These are phyloP conservation scores for Meghimatium bilineatum DNA, from an alignment of 2,888 invertebrate genomes.

Conservation along the genomic window DNA sequence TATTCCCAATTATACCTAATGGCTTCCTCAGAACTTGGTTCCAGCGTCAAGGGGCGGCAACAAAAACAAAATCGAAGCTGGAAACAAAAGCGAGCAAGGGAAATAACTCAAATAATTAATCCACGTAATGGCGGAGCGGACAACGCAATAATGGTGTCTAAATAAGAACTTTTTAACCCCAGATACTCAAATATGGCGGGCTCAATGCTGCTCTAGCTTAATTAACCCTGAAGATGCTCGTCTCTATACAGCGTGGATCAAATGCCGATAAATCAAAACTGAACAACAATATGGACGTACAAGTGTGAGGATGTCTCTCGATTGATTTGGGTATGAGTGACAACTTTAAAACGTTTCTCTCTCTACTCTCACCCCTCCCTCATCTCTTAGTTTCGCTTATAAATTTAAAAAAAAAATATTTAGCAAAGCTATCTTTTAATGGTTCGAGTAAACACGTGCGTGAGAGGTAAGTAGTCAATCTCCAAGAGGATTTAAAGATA, in stretches of 20 bases:
- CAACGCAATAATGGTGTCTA: neutral
- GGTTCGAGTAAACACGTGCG: slow-evolving; percentile 14
- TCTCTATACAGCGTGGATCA: neutral
- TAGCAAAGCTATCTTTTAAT: neutral
- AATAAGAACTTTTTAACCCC: slow-evolving; percentile 39
- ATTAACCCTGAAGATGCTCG: slow-evolving; percentile 26
- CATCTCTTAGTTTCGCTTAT: neutral
- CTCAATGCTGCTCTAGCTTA: slow-evolving; percentile 1
- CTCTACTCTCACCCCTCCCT: too few species aligned
- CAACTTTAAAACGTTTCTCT: neutral
- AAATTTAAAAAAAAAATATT: neutral
- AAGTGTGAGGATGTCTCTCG: slow-evolving; percentile 8
- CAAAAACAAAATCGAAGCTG: neutral
- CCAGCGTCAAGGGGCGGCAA: neutral
- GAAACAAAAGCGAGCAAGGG: slow-evolving; percentile 36
- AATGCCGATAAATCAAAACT: slow-evolving; percentile 27
- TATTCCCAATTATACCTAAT: slow-evolving; percentile 30
- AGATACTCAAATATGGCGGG: slow-evolving; percentile 15
- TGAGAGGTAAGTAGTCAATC: neutral
- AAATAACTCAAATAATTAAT: slow-evolving; percentile 32
- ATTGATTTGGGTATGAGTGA: neutral
- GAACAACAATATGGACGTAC: neutral
- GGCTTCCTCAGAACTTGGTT: neutral
- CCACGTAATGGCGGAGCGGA: slow-evolving; percentile 16
- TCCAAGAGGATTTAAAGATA: neutral